Evolutionary conservation across 2,888 invertebrate species (phyloP).

Genomic region (Lasioglossum calceatum): DNA sequence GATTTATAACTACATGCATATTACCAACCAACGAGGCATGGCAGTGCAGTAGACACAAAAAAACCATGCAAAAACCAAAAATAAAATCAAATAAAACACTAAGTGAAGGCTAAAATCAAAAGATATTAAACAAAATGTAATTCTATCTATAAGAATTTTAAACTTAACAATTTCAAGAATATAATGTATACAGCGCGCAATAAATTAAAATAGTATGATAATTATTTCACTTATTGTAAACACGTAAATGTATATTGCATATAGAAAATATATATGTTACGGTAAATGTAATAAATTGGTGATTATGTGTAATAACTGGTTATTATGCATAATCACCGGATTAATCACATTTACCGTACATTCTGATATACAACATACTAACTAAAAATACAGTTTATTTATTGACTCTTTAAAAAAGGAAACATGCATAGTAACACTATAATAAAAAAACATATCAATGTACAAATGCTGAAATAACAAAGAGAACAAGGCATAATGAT

Average conservation of each 20-base stretch:
- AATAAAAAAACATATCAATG: slow-evolving; percentile 30
- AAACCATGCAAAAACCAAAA: slow-evolving; percentile 84
- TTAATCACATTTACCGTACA: no score
- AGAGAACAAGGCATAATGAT: slow-evolving; percentile 35
- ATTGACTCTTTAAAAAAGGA: neutral
- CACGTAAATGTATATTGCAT: neutral
- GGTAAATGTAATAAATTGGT: no score
- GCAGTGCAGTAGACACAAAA: slow-evolving; percentile 82
- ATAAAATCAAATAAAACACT: slow-evolving; percentile 76
- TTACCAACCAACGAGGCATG: slow-evolving; percentile 80
- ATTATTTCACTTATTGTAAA: neutral
- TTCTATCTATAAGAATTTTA: neutral
- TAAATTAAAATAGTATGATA: slow-evolving; percentile 12
- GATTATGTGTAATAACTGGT: no score
- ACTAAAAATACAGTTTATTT: neutral
- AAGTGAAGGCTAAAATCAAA: slow-evolving; percentile 46
- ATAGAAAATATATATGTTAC: neutral
- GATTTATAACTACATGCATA: slow-evolving; percentile 91
- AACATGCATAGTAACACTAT: slow-evolving; percentile 39
- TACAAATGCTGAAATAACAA: slow-evolving; percentile 49
- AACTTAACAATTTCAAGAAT: slow-evolving; percentile 13
- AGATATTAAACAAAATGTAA: slow-evolving; percentile 28
- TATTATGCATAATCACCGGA: no score
- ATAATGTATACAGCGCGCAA: slow-evolving; percentile 9
- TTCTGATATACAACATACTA: neutral